These are phyloP conservation scores for Bombylius discolor DNA, from an alignment of 2,888 invertebrate species.

Conservation along the genomic window DNA sequence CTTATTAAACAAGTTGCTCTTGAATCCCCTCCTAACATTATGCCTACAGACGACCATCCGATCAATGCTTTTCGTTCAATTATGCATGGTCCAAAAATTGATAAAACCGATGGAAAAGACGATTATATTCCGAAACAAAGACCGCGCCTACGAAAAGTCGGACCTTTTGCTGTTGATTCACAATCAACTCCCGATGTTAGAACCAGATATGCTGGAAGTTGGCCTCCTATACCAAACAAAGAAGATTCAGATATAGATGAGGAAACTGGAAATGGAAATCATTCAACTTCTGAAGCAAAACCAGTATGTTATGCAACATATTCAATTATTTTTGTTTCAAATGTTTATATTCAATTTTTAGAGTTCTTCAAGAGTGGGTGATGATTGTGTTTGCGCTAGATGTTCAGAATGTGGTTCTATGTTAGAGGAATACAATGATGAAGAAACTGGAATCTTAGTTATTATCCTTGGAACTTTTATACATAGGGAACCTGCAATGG, in stretches of 20 bases:
- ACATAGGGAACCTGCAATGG: conserved; percentile 85
- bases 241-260: conserved; percentile 27
- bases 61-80: conserved; percentile 28
- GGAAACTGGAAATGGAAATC: conserved; percentile 23
- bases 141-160: conserved; percentile 42
- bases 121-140: conserved; percentile 37
- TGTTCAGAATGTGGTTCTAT: conserved; percentile 78
- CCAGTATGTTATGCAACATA: conserved; percentile 15
- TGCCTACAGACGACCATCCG: conserved; percentile 23
- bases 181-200: conserved; percentile 41
- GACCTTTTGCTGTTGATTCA: conserved; percentile 41
- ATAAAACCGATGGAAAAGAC: conserved; percentile 14
- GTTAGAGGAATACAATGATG: conserved; percentile 89
- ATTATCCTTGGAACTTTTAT: conserved; percentile 91
- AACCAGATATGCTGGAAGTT: conserved; percentile 40
- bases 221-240: conserved; percentile 38
- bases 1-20: conserved; percentile 59
- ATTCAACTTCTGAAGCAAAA: conserved; percentile 19
- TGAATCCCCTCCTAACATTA: conserved; percentile 44
- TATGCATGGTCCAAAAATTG: conserved; percentile 17
- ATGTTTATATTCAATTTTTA: conserved; percentile 11
- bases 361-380: conserved; percentile 51
- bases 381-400: conserved; percentile 57
- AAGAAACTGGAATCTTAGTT: conserved; percentile 87
- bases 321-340: neutral